Evolutionary conservation across 2,113 vertebrate species (phyloP), one percentile per base, ranked within the genome.

Genomic region (Varanus salvator): DNA sequence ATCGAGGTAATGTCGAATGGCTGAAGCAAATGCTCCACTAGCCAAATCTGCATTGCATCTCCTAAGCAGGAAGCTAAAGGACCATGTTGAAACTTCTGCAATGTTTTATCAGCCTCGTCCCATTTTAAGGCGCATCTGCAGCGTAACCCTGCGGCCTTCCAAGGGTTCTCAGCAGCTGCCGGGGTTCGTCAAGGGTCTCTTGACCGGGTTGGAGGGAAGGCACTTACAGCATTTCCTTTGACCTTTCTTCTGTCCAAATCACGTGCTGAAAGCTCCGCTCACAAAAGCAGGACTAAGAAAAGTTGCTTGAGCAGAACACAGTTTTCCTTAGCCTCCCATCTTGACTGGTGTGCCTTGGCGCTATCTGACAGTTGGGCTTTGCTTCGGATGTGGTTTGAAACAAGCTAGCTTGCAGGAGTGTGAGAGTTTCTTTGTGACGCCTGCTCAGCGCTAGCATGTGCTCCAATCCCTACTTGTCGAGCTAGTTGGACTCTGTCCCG

Each of bases 191-290:
- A 74, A 75, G 76, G 15, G 68, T 91, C 31, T 44, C 4, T 92
- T 15, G 72, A 85, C 78, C 92, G 48, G 0, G 17, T 27, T 2
- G 2, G 4, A 29, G 12, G 29, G 38, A 31, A 29, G 23, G 8
- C 89, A 97, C 97, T 97, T 90, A 95, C 94, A 94, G 91, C 85
- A 66, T 54, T n/a, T 92, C 91, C 94, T 95, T 95, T 95, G 96
- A 93, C 96, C 92, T 84, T 87, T 74, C 94, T 93, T 95, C 93
- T 93, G 68, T 38, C 90, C 74, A 21, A 75, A 57, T 15, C 90
- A 27, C 50, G 78, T 14, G 90, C 90, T 25, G 27, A 78, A 48
- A 85, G 90, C 93, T 86, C 94, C 81, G 54, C 91, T 96, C 96
- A 94, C 38, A 93, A 76, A 72, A 68, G 82, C 88, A 82, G 57